Evolutionary conservation across 2,797 vertebrate genomes (phyloP), one percentile per base, ranked within the genome.

Genomic region (Cossypha caffra): DNA sequence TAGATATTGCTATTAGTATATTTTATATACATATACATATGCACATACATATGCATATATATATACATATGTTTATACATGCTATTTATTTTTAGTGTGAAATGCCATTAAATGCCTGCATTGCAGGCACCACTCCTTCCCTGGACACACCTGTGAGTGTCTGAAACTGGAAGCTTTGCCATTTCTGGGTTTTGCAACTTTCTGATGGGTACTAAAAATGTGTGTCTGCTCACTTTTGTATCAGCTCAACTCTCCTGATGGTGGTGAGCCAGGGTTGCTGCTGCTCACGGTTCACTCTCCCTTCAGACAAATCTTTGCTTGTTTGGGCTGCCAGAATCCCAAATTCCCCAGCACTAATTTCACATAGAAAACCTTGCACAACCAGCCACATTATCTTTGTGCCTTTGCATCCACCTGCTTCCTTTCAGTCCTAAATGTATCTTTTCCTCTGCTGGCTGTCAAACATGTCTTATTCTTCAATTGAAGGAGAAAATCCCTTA

Each of bases 401-500:
- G 31, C 51, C 51, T 95, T 90, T 81, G 45, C 31, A 63, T 68
- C 64, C 38, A 58, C 42, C 43, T 93, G 51, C 17, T 80, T 75
- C 77, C 43, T 16, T 83, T 89, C 74, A 74, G 50, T 67, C 57
- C 40, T 88, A 52, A 87, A 40, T 29, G 43, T 8, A 66, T 92
- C 69, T 95, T 86, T 90, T 95, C 88, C 74, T 84, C 40, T 93
- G 54, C 67, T 89, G 80, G 64, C 96, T 96, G 93, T 92, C 93
- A 97, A 72, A 80, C 8, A 4, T 47, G 64, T 94, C 79, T 90
- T 59, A 68, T 17, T 55, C 77, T 77, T 75, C 77, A 97, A n/a
- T 52, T 86, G 77, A 90, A 92, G 63, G 75, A 94, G 73, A 77
- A 97, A 96, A 95, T 95, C 95, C 87, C 95, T 96, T 96, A 95